Base-by-base conservation (phyloP, 2,888 invertebrate species). In the Hybos culiciformis region DNA sequence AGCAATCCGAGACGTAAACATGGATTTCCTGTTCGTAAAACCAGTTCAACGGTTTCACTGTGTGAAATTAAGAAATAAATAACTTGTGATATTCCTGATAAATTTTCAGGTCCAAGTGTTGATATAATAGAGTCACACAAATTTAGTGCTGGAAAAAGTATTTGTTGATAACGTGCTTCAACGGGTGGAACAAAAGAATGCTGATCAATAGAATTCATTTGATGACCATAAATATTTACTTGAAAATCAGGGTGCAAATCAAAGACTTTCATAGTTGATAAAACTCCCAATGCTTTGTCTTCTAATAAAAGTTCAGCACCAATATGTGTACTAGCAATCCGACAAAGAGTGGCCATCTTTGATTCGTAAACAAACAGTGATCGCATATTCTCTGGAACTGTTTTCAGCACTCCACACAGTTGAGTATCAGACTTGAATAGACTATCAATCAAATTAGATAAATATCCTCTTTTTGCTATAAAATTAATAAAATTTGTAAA, bases 361-460 rank as follows among this genome's bases (percentile, higher is more conserved):
- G 88, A 82, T 62, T 88, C 85, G 66, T 87, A 92, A 14, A 90
- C 75, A 68, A 87, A 92, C 1, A 92, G 66, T 1, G 81, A 78
- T 43, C 83, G 75, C 34, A 91, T 70, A 3, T 77, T 78, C 39
- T 75, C 74, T 1, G 80, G 78, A 49, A 70, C 72, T 12, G 75
- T 74, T 53, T 79, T 78, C 36, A 85, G 56, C n/a, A 80, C 73
- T 58, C 70, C 58, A 8, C 61, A 60, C 6, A 88, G 62, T 17
- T 78, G 74, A 37, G 73, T 75, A 56, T 91, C 84, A 26, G 84
- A 82, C 46, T 81, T 79, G 46, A 79, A 59, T 44, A 93, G 63
- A 46, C 83, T 83, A 54, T 88, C 85, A 20, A 92, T 80, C 40
- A 92, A 71, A 53, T 85, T 84, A 53, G 84, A 78, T 47, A 93